phyloP scores from a whole-genome alignment of 2,888 invertebrate genomes.

The Strigamia transsilvanica region DNA sequence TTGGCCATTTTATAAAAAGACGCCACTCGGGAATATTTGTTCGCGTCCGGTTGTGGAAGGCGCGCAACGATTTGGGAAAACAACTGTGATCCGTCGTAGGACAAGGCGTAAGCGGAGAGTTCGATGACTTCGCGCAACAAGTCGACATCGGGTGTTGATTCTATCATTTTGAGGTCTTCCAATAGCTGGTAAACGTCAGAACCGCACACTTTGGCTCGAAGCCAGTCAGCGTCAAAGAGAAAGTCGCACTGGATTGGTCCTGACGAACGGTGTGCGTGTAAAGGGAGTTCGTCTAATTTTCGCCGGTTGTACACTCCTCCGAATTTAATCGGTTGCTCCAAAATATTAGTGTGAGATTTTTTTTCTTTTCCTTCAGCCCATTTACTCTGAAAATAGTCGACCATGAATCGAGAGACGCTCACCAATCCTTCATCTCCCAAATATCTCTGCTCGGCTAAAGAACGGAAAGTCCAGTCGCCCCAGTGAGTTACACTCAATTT shows the following conservation, averaged over 20 bases:
- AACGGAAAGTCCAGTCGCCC: conserved; percentile 71
- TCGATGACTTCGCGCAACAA: conserved; percentile 76
- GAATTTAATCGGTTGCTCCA: conserved; percentile 54
- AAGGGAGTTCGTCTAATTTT: conserved; percentile 83
- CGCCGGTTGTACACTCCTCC: conserved; percentile 76
- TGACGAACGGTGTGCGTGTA: conserved; percentile 74
- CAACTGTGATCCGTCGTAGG: conserved; percentile 83
- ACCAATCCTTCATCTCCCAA: conserved; percentile 58
- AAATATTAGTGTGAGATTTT: conserved; percentile 61
- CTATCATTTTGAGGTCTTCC: conserved; percentile 75
- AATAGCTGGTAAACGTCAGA: conserved; percentile 78
- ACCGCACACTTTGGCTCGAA: conserved; percentile 80
- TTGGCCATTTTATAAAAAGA: conserved; percentile 56
- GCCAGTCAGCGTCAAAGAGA: conserved; percentile 80
- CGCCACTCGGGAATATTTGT: conserved; percentile 56
- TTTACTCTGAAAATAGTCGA: conserved; percentile 62
- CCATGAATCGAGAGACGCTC: conserved; percentile 57
- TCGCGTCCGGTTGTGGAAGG: conserved; percentile 57
- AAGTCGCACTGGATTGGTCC: conserved; percentile 74
- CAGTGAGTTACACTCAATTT: conserved; percentile 72
- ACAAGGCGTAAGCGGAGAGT: conserved; percentile 75
- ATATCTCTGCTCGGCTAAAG: conserved; percentile 73
- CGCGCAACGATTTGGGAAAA: conserved; percentile 70
- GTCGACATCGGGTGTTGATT: conserved; percentile 65
- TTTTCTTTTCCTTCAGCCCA: conserved; percentile 58